Evolutionary conservation across 2,797 vertebrate genomes (phyloP).

Genomic region (Coreius guichenoti): DNA sequence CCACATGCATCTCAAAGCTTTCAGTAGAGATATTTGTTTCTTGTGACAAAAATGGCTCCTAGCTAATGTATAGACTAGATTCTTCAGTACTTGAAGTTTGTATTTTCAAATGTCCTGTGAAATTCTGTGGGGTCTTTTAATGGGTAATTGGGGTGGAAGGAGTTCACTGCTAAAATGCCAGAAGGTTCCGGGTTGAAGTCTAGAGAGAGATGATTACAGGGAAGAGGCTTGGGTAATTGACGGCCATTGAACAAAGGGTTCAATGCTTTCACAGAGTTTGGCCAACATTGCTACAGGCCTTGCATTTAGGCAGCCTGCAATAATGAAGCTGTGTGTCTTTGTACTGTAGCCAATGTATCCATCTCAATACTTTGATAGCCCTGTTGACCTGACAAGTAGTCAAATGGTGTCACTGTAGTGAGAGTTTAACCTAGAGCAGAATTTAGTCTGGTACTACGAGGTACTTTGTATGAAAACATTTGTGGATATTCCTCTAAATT

Average conservation of each 20-base stretch:
- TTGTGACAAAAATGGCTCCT: not conserved
- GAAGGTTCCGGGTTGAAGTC: conserved; percentile 28
- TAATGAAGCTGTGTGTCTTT: not conserved
- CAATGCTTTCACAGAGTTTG: conserved; percentile 18
- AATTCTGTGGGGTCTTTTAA: conserved; percentile 24
- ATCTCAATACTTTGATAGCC: conserved; percentile 5
- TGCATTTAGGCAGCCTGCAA: not conserved
- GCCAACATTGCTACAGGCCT: conserved; percentile 15
- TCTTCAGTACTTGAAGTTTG: not conserved
- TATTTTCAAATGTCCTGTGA: conserved; percentile 18
- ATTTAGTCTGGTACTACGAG: not conserved
- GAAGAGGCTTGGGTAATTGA: conserved; percentile 40
- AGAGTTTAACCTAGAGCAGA: conserved; percentile 2
- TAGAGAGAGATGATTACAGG: conserved; percentile 45
- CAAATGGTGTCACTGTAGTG: conserved; percentile 8
- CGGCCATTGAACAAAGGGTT: conserved; percentile 38
- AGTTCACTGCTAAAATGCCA: conserved; percentile 45
- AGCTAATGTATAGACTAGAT: conserved; percentile 1
- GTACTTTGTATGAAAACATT: not conserved
- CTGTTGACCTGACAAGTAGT: conserved; percentile 34
- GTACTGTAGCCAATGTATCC: not conserved
- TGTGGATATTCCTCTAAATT: not conserved
- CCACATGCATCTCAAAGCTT: not conserved
- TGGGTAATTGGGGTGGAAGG: conserved; percentile 45
- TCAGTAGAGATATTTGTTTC: not conserved